Conservation (phyloP, 1,140 invertebrate genomes). For the Pogonognathellus flavescens region DNA sequence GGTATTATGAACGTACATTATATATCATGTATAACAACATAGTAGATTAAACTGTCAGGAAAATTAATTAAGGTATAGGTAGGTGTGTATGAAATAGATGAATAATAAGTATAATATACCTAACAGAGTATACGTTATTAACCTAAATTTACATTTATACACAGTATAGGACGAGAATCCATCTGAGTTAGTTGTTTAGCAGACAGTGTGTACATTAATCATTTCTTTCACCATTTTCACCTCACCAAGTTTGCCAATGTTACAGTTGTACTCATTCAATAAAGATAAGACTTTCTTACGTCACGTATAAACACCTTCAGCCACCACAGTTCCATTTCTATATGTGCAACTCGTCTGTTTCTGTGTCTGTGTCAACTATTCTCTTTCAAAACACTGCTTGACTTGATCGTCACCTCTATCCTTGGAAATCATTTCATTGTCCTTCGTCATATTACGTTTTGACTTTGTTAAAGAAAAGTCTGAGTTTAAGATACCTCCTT, state of each 20-base stretch:
- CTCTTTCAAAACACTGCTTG: slow-evolving; percentile 4
- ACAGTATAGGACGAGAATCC: too few relatives aligned
- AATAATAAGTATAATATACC: too few relatives aligned
- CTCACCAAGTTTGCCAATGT: not conserved
- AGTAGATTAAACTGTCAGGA: too few relatives aligned
- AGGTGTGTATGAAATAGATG: too few relatives aligned
- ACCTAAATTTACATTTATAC: too few relatives aligned
- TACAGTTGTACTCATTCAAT: slow-evolving; percentile 14
- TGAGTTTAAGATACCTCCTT: not conserved
- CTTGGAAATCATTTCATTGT: not conserved
- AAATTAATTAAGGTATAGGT: too few relatives aligned
- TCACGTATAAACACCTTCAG: not conserved
- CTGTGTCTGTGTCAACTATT: slow-evolving; percentile 46
- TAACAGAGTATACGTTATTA: too few relatives aligned
- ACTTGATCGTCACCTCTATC: not conserved
- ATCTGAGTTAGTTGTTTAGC: not conserved
- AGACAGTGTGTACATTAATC: not conserved
- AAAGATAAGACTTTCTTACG: not conserved
- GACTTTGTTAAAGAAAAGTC: not conserved
- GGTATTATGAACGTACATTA: too few relatives aligned
- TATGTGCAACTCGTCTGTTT: slow-evolving; percentile 22
- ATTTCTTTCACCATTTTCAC: slow-evolving; percentile 23
- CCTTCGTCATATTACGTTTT: not conserved
- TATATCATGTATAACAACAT: too few relatives aligned
- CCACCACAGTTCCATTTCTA: slow-evolving; percentile 20